Evolutionary conservation across 1,140 invertebrate species (phyloP), one percentile per base, ranked within the genome.

Genomic region (Ips nitidus): DNA sequence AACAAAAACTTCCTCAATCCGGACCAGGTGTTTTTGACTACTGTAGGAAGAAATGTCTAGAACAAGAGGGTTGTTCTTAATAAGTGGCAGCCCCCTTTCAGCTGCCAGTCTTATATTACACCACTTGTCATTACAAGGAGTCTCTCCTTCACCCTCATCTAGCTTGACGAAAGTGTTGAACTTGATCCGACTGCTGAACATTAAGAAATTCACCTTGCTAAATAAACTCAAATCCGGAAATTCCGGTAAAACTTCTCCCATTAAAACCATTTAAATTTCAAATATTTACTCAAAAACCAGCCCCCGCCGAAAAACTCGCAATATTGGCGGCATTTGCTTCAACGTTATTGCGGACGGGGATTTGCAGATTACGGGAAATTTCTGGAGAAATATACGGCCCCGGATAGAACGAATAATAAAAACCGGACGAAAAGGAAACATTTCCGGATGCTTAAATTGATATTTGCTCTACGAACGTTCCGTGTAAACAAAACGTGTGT

Each of bases 181-280:
- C 22, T 22, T 22, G 22, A 22, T 22, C 22, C 22, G 22, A 22
- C 22, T 22, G 22, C 22, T 22, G 22, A 22, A 22, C 22, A 22
- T 22, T 22, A 22, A 22, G 22, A 22, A 22, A 22, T 22, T 22
- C 22, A 22, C 22, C 22, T 22, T 22, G 22, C 22, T 22, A 22
- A 22, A 22, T 22, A 55, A 55, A 8, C 52, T 37, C 52, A 55
- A 37, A 55, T 55, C n/a, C n/a, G n/a, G n/a, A n/a, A n/a, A n/a
- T n/a, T n/a, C n/a, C 52, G 37, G 37, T 22, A 55, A 55, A 55
- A 22, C 6, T 5, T 64, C 52, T 55, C 47, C 22, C 47, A 64
- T 64, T 52, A 52, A 64, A 64, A 70, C 52, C 42, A 70, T 70
- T 70, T 70, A 70, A 70, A 70, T 70, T 70, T 70, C 68, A 70